phyloP scores from a whole-genome alignment of 2,113 vertebrate genomes.

The Ondatra zibethicus region DNA sequence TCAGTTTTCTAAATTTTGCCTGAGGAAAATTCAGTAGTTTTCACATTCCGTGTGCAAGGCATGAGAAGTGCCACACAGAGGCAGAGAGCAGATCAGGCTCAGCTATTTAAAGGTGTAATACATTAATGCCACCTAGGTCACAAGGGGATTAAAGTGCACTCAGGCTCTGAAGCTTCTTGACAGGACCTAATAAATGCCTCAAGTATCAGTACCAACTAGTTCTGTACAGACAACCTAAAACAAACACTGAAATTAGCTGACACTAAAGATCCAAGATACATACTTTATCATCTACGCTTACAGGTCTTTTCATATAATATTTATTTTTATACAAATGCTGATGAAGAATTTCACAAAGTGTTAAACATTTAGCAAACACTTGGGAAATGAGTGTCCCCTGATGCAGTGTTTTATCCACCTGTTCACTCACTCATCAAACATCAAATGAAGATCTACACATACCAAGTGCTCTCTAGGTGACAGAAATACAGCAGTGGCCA shows the following conservation, averaged over 20 bases:
- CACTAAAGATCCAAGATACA: not conserved
- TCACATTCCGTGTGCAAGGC: not conserved
- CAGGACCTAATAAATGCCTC: not conserved
- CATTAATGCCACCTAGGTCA: not conserved
- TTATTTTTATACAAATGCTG: constrained; percentile 21
- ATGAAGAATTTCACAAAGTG: not conserved
- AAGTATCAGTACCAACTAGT: not conserved
- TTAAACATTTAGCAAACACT: not conserved
- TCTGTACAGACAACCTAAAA: not conserved
- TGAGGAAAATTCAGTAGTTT: not conserved
- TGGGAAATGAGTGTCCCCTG: not conserved
- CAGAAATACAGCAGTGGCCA: not conserved
- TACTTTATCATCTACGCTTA: not conserved
- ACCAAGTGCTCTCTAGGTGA: not conserved
- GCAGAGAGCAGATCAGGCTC: not conserved
- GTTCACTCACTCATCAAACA: not conserved
- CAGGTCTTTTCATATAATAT: not conserved
- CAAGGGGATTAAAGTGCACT: not conserved
- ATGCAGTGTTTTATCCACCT: not conserved
- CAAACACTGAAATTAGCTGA: constrained; percentile 39
- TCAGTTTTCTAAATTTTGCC: constrained; percentile 30
- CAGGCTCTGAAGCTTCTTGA: not conserved
- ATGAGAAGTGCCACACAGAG: not conserved
- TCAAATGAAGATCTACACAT: not conserved
- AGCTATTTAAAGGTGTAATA: constrained; percentile 5